Evolutionary conservation across 2,888 invertebrate species (phyloP).

Genomic region (Zootermopsis nevadensis): DNA sequence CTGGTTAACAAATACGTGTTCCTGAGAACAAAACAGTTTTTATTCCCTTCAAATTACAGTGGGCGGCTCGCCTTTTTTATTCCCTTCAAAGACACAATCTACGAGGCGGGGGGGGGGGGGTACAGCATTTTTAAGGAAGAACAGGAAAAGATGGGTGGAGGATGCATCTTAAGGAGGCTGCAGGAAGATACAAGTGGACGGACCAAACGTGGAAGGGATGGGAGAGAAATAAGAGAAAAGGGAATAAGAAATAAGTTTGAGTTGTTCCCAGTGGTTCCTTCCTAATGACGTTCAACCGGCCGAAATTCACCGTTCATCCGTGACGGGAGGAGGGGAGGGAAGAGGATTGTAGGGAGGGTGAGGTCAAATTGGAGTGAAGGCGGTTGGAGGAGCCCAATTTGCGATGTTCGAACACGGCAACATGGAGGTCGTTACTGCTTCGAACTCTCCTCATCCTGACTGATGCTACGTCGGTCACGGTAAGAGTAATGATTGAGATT

Average conservation of each 20-base stretch:
- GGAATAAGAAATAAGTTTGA: background rate
- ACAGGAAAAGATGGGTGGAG: background rate
- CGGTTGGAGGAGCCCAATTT: constrained; percentile 8
- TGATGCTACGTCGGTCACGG: too few relatives aligned
- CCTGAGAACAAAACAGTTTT: constrained; percentile 1
- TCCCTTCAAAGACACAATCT: constrained; percentile 23
- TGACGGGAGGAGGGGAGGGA: background rate
- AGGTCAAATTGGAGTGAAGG: background rate
- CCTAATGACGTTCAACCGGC: constrained; percentile 30
- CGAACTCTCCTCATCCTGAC: background rate
- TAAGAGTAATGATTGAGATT: background rate
- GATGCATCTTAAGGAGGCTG: background rate
- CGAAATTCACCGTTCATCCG: constrained; percentile 19
- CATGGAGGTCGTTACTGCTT: background rate
- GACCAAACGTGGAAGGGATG: background rate
- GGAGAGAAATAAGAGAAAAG: background rate
- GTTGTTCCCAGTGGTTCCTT: constrained; percentile 31
- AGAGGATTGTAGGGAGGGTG: background rate
- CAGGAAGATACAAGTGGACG: constrained; percentile 18
- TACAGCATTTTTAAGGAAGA: constrained; percentile 13
- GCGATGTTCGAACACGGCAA: constrained; percentile 5
- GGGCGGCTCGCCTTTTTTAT: constrained; percentile 24
- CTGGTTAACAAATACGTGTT: constrained; percentile 26
- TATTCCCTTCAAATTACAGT: constrained; percentile 25
- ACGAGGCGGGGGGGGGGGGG: background rate